phyloP scores from a whole-genome alignment of 2,113 vertebrate genomes.

The Scomber scombrus region DNA sequence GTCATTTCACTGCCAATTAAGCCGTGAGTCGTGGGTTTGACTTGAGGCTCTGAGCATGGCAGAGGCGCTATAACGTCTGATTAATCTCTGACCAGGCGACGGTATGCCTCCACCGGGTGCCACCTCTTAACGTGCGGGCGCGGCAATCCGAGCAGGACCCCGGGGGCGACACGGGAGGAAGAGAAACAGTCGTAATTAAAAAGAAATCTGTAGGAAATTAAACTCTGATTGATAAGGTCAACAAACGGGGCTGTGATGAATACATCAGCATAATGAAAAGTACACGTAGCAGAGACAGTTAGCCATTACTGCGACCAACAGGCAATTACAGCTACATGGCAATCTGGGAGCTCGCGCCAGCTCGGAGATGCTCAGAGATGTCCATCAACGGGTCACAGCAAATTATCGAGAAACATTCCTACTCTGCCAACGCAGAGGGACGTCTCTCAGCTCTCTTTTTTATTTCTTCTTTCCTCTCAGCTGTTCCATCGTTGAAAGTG shows the following conservation, averaged over 20 bases:
- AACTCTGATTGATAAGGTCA: conserved; percentile 83
- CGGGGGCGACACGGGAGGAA: conserved; percentile 18
- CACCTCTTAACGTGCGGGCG: conserved; percentile 43
- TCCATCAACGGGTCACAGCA: conserved; percentile 49
- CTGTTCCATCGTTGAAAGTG: conserved; percentile 25
- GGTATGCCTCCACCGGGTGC: conserved; percentile 23
- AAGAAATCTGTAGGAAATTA: conserved; percentile 79
- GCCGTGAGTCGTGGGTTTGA: conserved; percentile 50
- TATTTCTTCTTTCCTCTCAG: background rate
- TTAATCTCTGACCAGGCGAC: conserved; percentile 76
- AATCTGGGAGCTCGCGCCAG: conserved; percentile 42
- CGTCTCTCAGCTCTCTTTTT: background rate
- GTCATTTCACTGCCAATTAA: conserved; percentile 76
- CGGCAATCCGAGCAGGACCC: conserved; percentile 35
- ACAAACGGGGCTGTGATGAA: conserved; percentile 71
- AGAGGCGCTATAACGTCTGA: conserved; percentile 49
- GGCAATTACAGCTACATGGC: conserved; percentile 67
- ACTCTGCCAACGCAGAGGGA: background rate
- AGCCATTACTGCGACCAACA: conserved; percentile 58
- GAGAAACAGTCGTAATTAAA: conserved; percentile 77
- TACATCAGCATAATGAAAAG: conserved; percentile 77
- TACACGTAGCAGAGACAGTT: conserved; percentile 55
- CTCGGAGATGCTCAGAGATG: conserved; percentile 39
- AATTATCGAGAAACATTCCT: conserved; percentile 38
- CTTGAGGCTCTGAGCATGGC: conserved; percentile 59